Evolutionary conservation across 2,797 vertebrate genomes (phyloP).

Genomic region (Microctenopoma steveboyesi): DNA sequence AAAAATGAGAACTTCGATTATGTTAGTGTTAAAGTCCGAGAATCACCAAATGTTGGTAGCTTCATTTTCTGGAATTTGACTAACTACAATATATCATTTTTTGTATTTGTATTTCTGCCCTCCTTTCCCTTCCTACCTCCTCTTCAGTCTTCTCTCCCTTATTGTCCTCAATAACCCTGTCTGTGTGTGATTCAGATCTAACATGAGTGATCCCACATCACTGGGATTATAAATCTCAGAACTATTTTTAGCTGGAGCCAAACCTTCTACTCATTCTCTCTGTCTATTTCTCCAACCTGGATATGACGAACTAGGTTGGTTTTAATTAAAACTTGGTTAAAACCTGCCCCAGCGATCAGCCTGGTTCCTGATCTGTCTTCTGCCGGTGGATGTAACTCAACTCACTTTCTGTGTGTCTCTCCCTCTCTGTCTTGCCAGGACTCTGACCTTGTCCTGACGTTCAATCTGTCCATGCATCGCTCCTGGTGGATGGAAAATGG

Average conservation of each 20-base stretch:
- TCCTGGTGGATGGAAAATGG: slow-evolving; percentile 99
- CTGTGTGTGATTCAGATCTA: slow-evolving; percentile 77
- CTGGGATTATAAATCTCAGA: slow-evolving; percentile 38
- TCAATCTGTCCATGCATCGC: slow-evolving; percentile 99
- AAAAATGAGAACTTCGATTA: not conserved
- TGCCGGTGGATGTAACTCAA: slow-evolving; percentile 45
- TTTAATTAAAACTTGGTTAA: slow-evolving; percentile 54
- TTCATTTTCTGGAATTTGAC: not conserved
- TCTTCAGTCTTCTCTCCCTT: slow-evolving; percentile 58
- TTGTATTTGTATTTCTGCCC: too few relatives aligned
- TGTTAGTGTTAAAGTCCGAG: not conserved
- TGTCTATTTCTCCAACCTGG: not conserved
- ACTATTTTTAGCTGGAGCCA: slow-evolving; percentile 53
- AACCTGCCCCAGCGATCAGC: slow-evolving; percentile 38
- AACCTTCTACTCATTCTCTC: not conserved
- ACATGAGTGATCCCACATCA: slow-evolving; percentile 50
- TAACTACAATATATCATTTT: not conserved
- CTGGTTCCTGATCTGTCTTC: slow-evolving; percentile 11
- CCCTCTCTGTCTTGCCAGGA: slow-evolving; percentile 84
- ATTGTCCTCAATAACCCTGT: slow-evolving; percentile 87
- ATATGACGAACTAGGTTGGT: slow-evolving; percentile 35
- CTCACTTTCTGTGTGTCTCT: slow-evolving; percentile 30
- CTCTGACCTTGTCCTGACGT: slow-evolving; percentile 97
- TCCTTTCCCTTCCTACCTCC: not conserved
- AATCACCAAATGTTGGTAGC: too few relatives aligned